These are phyloP conservation scores for Drosophila mercatorum DNA, from an alignment of 2,888 invertebrate species.

Conservation along the genomic window DNA sequence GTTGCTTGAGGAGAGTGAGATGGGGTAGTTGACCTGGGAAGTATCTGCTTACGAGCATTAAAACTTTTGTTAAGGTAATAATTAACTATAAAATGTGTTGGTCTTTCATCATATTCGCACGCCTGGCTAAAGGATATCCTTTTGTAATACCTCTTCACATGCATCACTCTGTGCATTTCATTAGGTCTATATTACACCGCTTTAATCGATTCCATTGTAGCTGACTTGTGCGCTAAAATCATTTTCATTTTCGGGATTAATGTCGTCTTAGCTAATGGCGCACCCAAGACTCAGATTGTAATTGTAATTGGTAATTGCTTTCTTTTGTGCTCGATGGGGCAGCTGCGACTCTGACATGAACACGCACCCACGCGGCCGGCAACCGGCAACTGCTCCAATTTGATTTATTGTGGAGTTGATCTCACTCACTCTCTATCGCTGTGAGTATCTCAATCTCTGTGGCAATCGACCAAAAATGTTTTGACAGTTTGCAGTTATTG, in stretches of 20 bases:
- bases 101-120: too few relatives aligned
- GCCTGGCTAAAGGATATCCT: too few relatives aligned
- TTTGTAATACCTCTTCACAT: too few relatives aligned
- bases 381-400: constrained; percentile 65
- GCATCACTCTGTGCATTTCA: too few relatives aligned
- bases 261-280: constrained; percentile 77
- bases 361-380: constrained; percentile 58
- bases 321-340: constrained; percentile 58
- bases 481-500: constrained; percentile 81
- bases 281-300: constrained; percentile 36
- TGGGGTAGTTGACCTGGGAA: too few relatives aligned
- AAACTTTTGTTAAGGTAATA: too few relatives aligned
- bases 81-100: too few relatives aligned
- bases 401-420: constrained; percentile 54
- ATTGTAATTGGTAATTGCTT: constrained; percentile 76
- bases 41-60: too few relatives aligned
- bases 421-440: not conserved
- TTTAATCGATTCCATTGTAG: not conserved
- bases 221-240: constrained; percentile 31
- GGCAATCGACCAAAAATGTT: constrained; percentile 64
- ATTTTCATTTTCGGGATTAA: constrained; percentile 66
- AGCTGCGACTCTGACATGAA: constrained; percentile 25
- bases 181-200: not conserved
- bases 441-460: constrained; percentile 3
- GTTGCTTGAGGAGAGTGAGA: not conserved